These are phyloP conservation scores for Euzophera pinguis DNA, from an alignment of 2,888 invertebrate genomes.

Conservation along the genomic window DNA sequence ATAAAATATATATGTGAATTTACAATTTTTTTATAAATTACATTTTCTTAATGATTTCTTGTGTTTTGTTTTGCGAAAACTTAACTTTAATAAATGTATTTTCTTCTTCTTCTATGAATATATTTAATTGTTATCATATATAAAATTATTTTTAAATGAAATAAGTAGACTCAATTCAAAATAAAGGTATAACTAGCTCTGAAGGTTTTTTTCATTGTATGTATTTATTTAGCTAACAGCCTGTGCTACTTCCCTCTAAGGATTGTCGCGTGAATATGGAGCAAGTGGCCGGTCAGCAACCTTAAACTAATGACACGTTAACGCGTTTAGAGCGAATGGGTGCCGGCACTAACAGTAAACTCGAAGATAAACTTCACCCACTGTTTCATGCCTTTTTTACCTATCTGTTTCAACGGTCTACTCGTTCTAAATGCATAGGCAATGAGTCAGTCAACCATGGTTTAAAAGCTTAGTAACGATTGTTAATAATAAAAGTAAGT, in stretches of 20 bases:
- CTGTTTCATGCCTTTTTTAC: constrained; percentile 67
- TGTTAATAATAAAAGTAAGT: neutral
- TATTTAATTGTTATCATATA: too few species aligned
- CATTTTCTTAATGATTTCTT: too few species aligned
- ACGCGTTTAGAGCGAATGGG: constrained; percentile 60
- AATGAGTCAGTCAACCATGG: constrained; percentile 71
- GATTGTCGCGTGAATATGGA: constrained; percentile 29
- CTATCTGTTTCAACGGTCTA: constrained; percentile 68
- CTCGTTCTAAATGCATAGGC: constrained; percentile 70
- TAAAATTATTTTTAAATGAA: too few species aligned
- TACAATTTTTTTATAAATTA: too few species aligned
- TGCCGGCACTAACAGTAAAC: constrained; percentile 70
- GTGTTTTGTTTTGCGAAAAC: too few species aligned
- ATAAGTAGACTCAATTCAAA: too few species aligned
- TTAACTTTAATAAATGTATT: too few species aligned
- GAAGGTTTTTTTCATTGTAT: neutral
- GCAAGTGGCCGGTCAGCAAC: constrained; percentile 65
- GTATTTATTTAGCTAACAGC: neutral
- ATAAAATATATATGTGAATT: too few species aligned
- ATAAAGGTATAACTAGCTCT: too few species aligned
- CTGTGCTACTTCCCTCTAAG: constrained; percentile 21
- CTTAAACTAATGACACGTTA: constrained; percentile 73
- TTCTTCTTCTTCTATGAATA: too few species aligned
- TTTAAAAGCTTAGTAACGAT: constrained; percentile 4
- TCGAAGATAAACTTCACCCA: constrained; percentile 68